A percentile compares a stretch with the other conserved stretches of the same genome.
phyloP scores from a whole-genome alignment of 2,888 invertebrate species.

The Thymelicus lineola region DNA sequence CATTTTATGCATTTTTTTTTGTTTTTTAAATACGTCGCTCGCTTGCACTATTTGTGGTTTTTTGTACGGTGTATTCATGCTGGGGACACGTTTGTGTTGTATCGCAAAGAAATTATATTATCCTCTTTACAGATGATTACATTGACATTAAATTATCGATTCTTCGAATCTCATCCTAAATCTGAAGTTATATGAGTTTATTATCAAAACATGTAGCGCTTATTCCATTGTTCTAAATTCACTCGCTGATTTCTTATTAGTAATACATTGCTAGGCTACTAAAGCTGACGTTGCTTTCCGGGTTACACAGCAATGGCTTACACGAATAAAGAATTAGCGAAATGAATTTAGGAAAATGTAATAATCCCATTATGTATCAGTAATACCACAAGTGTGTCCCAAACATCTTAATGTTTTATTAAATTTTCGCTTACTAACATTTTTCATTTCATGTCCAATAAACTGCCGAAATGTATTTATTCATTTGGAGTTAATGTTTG shows the following conservation, averaged over 20 bases:
- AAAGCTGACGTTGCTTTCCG: too few species aligned
- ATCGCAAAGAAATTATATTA: too few species aligned
- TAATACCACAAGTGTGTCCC: neutral
- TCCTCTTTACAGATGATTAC: too few species aligned
- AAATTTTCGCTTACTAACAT: constrained; percentile 20
- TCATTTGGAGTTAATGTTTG: constrained; percentile 18
- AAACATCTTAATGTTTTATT: neutral
- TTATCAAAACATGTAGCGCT: neutral
- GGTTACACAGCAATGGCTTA: too few species aligned
- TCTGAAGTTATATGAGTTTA: neutral
- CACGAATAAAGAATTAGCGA: too few species aligned
- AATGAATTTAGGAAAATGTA: too few species aligned
- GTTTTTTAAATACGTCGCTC: neutral
- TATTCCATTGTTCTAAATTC: too few species aligned
- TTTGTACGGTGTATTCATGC: neutral
- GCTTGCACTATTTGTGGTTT: constrained; percentile 15
- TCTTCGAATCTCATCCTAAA: too few species aligned
- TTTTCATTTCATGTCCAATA: constrained; percentile 2
- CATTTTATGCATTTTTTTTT: constrained; percentile 27
- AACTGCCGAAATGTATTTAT: constrained; percentile 31
- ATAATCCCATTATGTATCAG: too few species aligned
- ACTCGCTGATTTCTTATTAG: too few species aligned
- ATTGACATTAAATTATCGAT: too few species aligned
- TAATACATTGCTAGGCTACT: too few species aligned
- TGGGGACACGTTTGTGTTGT: constrained; percentile 1